A percentile compares a stretch with the other conserved stretches of the same genome.
These are phyloP conservation scores for Caenorhabditis uteleia DNA, from an alignment of 2,888 invertebrate genomes.

Conservation along the genomic window DNA sequence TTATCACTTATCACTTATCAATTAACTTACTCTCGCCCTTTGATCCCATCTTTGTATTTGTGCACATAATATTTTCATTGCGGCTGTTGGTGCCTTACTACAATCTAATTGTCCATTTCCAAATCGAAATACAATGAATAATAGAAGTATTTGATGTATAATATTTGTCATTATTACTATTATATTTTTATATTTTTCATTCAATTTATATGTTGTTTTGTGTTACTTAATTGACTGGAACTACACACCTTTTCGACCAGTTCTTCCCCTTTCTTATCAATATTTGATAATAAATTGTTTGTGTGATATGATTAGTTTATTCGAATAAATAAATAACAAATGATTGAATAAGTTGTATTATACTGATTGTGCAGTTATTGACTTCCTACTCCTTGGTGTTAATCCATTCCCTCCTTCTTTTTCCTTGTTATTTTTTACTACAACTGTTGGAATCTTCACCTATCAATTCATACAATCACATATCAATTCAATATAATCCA, in stretches of 20 bases:
- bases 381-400: no score
- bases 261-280: neutral
- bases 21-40: conserved; percentile 36
- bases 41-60: conserved; percentile 46
- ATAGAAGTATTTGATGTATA: neutral
- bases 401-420: no score
- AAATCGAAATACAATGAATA: conserved; percentile 3
- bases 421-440: no score
- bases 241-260: conserved; percentile 7
- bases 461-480: no score
- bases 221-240: conserved; percentile 5
- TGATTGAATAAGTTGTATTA: no score
- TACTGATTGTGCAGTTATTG: no score
- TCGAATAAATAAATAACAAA: no score
- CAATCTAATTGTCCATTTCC: conserved; percentile 29
- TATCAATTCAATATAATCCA: no score
- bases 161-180: neutral
- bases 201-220: conserved; percentile 2
- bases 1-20: neutral
- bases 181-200: no score
- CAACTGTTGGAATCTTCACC: no score
- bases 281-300: no score
- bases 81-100: conserved; percentile 36
- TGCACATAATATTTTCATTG: conserved; percentile 33
- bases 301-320: no score